phyloP scores from a whole-genome alignment of 2,888 invertebrate genomes.

The Orthonevra nobilis region DNA sequence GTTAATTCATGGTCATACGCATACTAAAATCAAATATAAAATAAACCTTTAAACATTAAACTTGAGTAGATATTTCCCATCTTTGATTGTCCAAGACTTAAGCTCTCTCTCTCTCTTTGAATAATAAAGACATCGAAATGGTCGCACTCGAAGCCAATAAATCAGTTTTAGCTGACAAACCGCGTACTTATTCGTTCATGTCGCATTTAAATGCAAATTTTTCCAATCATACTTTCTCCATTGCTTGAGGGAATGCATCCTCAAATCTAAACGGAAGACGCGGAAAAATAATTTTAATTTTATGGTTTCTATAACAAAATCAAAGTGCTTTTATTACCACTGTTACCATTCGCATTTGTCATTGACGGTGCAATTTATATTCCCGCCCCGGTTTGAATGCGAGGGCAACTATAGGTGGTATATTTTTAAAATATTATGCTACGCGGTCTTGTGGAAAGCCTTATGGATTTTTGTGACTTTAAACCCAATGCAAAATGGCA shows the following conservation, averaged over 20 bases:
- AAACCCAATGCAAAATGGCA: too few species aligned
- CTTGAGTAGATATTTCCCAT: too few species aligned
- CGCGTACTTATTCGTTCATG: slow-evolving; percentile 19
- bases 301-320: slow-evolving; percentile 48
- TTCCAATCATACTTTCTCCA: slow-evolving; percentile 34
- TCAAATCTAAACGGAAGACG: slow-evolving; percentile 30
- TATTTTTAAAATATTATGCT: too few species aligned
- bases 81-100: too few species aligned
- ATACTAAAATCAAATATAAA: too few species aligned
- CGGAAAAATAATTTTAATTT: slow-evolving; percentile 56
- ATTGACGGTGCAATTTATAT: slow-evolving; percentile 43
- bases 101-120: too few species aligned
- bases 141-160: slow-evolving; percentile 13
- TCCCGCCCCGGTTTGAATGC: slow-evolving; percentile 3
- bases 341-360: slow-evolving; percentile 42
- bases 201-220: slow-evolving; percentile 53
- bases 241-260: slow-evolving; percentile 13
- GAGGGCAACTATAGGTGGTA: too few species aligned
- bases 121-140: background rate
- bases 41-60: too few species aligned
- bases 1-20: too few species aligned
- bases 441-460: too few species aligned
- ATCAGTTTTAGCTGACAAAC: slow-evolving; percentile 44
- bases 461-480: slow-evolving; percentile 24
- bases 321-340: slow-evolving; percentile 31